Evolutionary conservation across 2,113 vertebrate genomes (phyloP).

Genomic region (Dicerorhinus sumatrensis): DNA sequence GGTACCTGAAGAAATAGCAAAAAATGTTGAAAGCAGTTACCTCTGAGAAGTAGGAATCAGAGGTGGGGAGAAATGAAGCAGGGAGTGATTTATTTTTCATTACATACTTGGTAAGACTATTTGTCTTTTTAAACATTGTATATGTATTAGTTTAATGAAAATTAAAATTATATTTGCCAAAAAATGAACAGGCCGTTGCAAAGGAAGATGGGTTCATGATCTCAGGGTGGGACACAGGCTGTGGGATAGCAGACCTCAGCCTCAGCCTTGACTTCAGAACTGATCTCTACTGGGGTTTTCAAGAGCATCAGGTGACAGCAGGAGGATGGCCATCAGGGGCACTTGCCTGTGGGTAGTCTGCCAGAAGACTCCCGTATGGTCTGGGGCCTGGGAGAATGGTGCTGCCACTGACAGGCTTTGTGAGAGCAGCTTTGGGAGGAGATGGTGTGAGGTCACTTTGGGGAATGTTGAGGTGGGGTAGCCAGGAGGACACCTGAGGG

Average conservation of each 20-base stretch:
- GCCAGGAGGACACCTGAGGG: background rate
- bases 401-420: background rate
- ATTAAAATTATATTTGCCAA: background rate
- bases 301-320: background rate
- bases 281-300: background rate
- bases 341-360: background rate
- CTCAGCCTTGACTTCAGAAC: background rate
- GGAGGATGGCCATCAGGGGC: background rate
- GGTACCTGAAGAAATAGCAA: background rate
- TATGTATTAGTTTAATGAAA: background rate
- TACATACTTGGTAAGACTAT: background rate
- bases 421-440: background rate
- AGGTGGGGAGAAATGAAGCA: conserved; percentile 25
- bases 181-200: background rate
- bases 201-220: background rate
- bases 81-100: background rate
- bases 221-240: background rate
- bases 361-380: background rate
- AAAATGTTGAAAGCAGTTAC: background rate
- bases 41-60: background rate
- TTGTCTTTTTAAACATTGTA: background rate
- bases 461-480: background rate
- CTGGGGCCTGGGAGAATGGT: background rate
- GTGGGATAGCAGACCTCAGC: background rate
- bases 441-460: background rate